Conservation (phyloP, 1,140 invertebrate species). For the Lamellibrachia luymesi region DNA sequence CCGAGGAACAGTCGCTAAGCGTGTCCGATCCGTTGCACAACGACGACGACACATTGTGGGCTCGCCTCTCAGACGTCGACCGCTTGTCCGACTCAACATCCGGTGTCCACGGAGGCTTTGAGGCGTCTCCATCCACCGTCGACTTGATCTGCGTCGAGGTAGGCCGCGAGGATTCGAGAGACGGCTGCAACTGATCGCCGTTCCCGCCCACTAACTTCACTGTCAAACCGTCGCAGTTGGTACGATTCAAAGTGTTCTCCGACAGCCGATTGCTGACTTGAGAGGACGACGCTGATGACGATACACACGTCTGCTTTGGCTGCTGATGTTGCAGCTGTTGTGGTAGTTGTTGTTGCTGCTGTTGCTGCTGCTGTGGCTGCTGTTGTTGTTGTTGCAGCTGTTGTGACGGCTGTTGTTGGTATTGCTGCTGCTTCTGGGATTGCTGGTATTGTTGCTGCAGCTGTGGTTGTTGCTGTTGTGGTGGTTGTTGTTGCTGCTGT, state of each 20-base stretch:
- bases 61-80: background rate
- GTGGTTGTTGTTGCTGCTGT: too few relatives aligned
- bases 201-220: background rate
- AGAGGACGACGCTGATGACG: background rate
- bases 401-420: too few relatives aligned
- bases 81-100: background rate
- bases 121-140: background rate
- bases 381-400: too few relatives aligned
- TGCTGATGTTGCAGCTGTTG: background rate
- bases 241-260: too few relatives aligned
- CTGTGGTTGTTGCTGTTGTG: too few relatives aligned
- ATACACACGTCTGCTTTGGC: background rate
- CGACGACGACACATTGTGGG: background rate
- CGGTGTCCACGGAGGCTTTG: background rate
- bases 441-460: too few relatives aligned
- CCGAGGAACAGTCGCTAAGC: background rate
- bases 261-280: too few relatives aligned
- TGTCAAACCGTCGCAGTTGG: too few relatives aligned
- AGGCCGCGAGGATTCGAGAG: background rate
- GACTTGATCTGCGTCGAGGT: background rate
- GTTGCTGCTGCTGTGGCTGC: too few relatives aligned
- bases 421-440: too few relatives aligned
- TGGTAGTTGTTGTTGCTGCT: too few relatives aligned
- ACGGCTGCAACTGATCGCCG: background rate
- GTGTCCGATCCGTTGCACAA: background rate